Evolutionary conservation across 2,888 invertebrate species (phyloP), one percentile per base, ranked within the genome.

Genomic region (Sycophila texana): DNA sequence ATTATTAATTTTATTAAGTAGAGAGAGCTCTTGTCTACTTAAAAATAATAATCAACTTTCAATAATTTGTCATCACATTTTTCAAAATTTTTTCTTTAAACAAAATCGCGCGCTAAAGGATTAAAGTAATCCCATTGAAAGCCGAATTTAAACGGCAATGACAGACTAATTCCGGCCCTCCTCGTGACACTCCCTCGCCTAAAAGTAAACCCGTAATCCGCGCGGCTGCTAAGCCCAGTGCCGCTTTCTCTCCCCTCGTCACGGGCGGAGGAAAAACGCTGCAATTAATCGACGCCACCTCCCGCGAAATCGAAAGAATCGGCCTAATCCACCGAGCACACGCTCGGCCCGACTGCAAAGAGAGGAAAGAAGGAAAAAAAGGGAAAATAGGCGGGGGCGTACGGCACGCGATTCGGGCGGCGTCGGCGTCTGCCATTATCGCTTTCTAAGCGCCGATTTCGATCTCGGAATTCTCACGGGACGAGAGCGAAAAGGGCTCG

Each of bases 391-490:
- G 30, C 22, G 47, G 26, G n/a, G 4, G 7, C 22, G 39, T 30
- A 14, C 68, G 49, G 49, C 70, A 70, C 70, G 70, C 70, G 70
- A 70, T 70, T 67, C 70, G 14, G 53, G 39, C 70, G 53, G 39
- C 70, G 57, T 18, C 20, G 39, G 39, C 16, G 39, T 58, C n/a
- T 65, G 16, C 20, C 47, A 75, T 75, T 75, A 75, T 75, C 75
- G 68, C 75, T 75, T 75, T 75, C 75, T 75, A 61, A 61, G 68
- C n/a, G 39, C 55, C 65, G 68, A 76, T 76, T 68, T 76, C 60
- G 22, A 68, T 70, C 65, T 57, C 20, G 26, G 16, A 16, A 65
- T 77, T 77, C 77, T 77, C 77, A 77, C 77, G 63, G 57, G 13
- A 55, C 53, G 76, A 76, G 76, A 76, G 70, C 55, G 70, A 68